A percentile compares a stretch with the other conserved stretches of the same genome.
Conservation (phyloP, 1,140 invertebrate genomes). For the Saccostrea echinata region DNA sequence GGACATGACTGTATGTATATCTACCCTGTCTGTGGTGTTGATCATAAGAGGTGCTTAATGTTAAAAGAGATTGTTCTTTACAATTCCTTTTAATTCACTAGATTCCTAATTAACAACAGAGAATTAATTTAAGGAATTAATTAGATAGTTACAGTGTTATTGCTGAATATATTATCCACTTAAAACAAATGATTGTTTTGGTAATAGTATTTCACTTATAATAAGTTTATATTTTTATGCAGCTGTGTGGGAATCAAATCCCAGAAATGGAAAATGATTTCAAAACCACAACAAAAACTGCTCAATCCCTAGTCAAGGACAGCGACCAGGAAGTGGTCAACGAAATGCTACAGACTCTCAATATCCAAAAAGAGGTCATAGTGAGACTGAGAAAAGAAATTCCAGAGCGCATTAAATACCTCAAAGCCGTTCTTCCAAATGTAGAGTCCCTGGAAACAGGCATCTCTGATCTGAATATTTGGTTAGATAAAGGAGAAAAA, state of each 20-base stretch:
- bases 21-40: neutral
- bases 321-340: constrained; percentile 94
- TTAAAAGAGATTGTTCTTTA: no score
- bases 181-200: no score
- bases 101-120: no score
- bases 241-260: constrained; percentile 88
- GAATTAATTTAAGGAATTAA: no score
- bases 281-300: constrained; percentile 92
- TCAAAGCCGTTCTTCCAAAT: constrained; percentile 87
- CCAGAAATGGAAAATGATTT: constrained; percentile 93
- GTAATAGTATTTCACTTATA: no score
- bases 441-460: constrained; percentile 93
- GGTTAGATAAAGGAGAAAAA: constrained; percentile 91
- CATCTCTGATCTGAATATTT: constrained; percentile 90
- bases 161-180: no score
- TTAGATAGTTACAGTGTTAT: no score
- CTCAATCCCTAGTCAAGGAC: constrained; percentile 93
- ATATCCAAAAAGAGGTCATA: constrained; percentile 90
- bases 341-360: constrained; percentile 92
- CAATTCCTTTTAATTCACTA: no score
- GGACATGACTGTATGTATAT: constrained; percentile 84
- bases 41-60: neutral
- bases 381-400: constrained; percentile 87
- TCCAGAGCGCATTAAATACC: constrained; percentile 73
- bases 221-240: constrained; percentile 1